Evolutionary conservation across 2,113 vertebrate genomes (phyloP), one percentile per base, ranked within the genome.

Genomic region (Rutilus rutilus): DNA sequence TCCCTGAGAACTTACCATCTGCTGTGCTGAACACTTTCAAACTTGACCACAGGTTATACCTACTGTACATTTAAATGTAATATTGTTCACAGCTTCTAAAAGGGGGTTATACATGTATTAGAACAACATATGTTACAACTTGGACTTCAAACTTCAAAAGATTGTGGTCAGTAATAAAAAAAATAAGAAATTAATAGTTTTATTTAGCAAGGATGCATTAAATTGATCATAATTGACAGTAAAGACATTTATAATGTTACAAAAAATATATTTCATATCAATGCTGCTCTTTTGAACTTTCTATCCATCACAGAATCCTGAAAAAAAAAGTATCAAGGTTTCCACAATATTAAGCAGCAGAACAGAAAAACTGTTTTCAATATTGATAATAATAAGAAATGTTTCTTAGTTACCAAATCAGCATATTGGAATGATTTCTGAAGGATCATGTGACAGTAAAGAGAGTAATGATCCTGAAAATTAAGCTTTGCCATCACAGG

Each of bases 1-100:
- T 74, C 65, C 4, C 19, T 88, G 80, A 84, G 85, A 86, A 86
- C 82, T 36, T 5, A 7, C 25, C 84, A 88, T 86, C 27, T 88
- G 81, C 21, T 86, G 27, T 88, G 76, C 21, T 86, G 23, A 71
- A 30, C 60, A 39, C 9, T 42, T 36, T 36, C 47, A 59, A 42
- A n/a, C 59, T 25, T 65, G n/a, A 54, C 30, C 27, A 47, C 14
- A 82, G 65, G 14, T 21, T 12, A 47, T 45, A 59, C 39, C 1
- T 36, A 19, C 57, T 30, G 39, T 36, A 57, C 47, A 23, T 25
- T 39, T 1, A 84, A 77, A 54, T 69, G 12, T 45, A 83, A 78
- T 25, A 30, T 62, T 80, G 3, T 64, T 62, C 36, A 64, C 1
- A 9, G 36, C 5, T 7, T 45, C 12, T 25, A 9, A 42, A 9